phyloP scores from a whole-genome alignment of 2,113 vertebrate species.

The Toxotes chatareus region DNA sequence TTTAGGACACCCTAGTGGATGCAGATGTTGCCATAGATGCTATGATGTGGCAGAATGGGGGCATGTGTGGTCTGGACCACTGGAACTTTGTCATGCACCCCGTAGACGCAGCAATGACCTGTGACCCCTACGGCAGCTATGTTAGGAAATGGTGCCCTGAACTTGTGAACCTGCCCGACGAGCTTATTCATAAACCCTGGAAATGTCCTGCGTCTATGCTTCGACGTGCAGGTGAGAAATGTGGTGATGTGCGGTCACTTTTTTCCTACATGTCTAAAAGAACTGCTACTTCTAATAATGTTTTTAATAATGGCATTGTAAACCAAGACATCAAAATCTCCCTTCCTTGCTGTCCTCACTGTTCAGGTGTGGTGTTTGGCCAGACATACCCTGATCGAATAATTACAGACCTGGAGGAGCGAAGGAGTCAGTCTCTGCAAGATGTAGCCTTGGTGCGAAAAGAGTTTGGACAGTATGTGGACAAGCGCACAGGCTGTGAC shows the following conservation, averaged over 20 bases:
- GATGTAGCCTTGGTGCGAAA: slow-evolving; percentile 76
- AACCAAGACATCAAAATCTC: not conserved
- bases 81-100: slow-evolving; percentile 87
- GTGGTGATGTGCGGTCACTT: not conserved
- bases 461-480: slow-evolving; percentile 75
- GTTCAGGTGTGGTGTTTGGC: slow-evolving; percentile 75
- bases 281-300: not conserved
- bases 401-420: slow-evolving; percentile 77
- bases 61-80: slow-evolving; percentile 84
- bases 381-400: slow-evolving; percentile 76
- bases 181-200: slow-evolving; percentile 84
- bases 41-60: slow-evolving; percentile 87
- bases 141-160: slow-evolving; percentile 85
- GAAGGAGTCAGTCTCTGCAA: slow-evolving; percentile 76
- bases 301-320: not conserved
- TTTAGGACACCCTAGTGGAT: slow-evolving; percentile 84
- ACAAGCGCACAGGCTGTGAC: slow-evolving; percentile 79
- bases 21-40: slow-evolving; percentile 84
- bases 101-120: slow-evolving; percentile 82
- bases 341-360: not conserved
- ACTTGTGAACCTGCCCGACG: slow-evolving; percentile 78
- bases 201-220: slow-evolving; percentile 79
- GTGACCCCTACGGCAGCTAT: slow-evolving; percentile 77
- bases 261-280: no score
- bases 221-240: slow-evolving; percentile 74